A percentile compares a stretch with the other conserved stretches of the same genome.
phyloP scores from a whole-genome alignment of 2,888 invertebrate genomes.

The Petrolisthes cinctipes region DNA sequence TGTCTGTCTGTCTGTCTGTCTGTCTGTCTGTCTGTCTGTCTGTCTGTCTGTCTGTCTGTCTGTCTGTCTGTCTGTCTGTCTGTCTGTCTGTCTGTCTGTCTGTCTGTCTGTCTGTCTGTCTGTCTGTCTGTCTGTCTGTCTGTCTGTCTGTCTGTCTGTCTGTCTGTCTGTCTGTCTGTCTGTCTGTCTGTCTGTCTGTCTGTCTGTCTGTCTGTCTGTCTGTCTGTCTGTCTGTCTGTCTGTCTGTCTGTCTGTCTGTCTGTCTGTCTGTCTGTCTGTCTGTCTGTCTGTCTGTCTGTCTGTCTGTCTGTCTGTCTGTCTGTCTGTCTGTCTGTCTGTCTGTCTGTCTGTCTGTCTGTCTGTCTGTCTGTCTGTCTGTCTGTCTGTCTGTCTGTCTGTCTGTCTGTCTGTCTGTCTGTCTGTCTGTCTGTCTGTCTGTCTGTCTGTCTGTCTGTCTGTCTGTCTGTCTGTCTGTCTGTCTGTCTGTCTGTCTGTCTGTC shows the following conservation, averaged over 20 bases:
- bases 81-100: conserved; percentile 1
- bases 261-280: conserved; percentile 1
- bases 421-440: conserved; percentile 1
- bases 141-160: conserved; percentile 1
- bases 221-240: conserved; percentile 1
- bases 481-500: conserved; percentile 1
- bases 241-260: conserved; percentile 1
- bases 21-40: conserved; percentile 1
- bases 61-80: conserved; percentile 1
- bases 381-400: conserved; percentile 1
- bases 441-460: conserved; percentile 1
- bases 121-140: conserved; percentile 1
- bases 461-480: conserved; percentile 1
- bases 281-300: conserved; percentile 1
- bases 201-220: conserved; percentile 1
- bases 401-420: conserved; percentile 1
- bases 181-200: conserved; percentile 1
- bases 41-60: conserved; percentile 1
- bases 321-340: conserved; percentile 1
- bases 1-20: conserved; percentile 1
- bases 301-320: conserved; percentile 1
- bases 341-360: conserved; percentile 1
- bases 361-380: conserved; percentile 1
- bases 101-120: conserved; percentile 1
- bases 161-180: conserved; percentile 1